These are phyloP conservation scores for Condylura cristata DNA, from an alignment of 2,113 vertebrate genomes.

Conservation along the genomic window DNA sequence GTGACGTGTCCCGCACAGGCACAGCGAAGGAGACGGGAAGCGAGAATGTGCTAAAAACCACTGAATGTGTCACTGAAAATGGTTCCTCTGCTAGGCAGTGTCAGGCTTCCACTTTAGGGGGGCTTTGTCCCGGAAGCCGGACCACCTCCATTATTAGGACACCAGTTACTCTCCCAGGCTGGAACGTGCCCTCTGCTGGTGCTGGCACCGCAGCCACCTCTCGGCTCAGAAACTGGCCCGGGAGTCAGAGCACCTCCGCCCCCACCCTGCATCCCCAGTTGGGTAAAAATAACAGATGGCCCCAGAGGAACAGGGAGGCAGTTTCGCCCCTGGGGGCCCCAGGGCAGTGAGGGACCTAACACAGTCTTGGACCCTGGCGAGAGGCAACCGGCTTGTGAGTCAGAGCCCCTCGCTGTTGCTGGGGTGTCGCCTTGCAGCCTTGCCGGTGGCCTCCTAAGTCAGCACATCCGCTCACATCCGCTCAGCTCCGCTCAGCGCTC, in stretches of 20 bases:
- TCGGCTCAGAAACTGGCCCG: too few relatives aligned
- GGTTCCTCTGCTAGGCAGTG: too few relatives aligned
- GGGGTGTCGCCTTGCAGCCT: not conserved
- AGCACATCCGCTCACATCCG: too few relatives aligned
- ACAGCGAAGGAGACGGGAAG: not conserved
- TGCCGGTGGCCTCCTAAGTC: fast-evolving
- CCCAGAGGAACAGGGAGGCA: not conserved
- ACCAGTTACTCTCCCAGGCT: too few relatives aligned
- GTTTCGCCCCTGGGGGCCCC: fast-evolving
- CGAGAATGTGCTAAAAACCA: not conserved
- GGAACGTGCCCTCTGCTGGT: too few relatives aligned
- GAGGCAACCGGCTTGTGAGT: not conserved
- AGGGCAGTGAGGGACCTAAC: fast-evolving
- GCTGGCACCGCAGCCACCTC: too few relatives aligned
- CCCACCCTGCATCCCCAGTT: not conserved
- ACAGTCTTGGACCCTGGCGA: fast-evolving
- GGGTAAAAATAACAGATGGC: not conserved
- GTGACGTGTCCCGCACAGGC: too few relatives aligned
- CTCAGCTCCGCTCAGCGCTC: not conserved
- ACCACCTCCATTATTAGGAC: too few relatives aligned
- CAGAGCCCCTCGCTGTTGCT: not conserved
- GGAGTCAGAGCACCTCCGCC: too few relatives aligned
- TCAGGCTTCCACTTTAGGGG: too few relatives aligned
- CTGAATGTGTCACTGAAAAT: not conserved
- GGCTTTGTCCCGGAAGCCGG: too few relatives aligned